A percentile compares a stretch with the other conserved stretches of the same genome.
phyloP scores from a whole-genome alignment of 2,888 invertebrate species.

The Epinotia bilunana region DNA sequence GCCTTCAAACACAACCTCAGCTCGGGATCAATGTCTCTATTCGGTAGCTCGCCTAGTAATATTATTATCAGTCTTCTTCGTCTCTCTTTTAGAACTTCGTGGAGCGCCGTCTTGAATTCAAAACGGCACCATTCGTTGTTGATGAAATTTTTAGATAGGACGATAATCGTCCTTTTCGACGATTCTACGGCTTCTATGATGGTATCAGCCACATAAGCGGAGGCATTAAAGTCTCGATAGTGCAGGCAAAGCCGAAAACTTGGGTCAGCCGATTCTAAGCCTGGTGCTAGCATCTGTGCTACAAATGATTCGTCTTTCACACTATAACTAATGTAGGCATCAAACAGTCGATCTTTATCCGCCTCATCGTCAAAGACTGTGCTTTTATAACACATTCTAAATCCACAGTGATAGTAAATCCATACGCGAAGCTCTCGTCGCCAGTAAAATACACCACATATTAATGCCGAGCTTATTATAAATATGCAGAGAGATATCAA shows the following conservation, averaged over 20 bases:
- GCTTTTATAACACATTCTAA: constrained; percentile 94
- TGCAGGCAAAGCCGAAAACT: constrained; percentile 95
- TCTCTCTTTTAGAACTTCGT: constrained; percentile 94
- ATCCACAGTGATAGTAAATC: constrained; percentile 93
- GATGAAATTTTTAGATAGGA: constrained; percentile 96
- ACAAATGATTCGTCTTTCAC: constrained; percentile 97
- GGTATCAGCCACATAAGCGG: constrained; percentile 95
- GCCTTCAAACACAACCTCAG: constrained; percentile 95
- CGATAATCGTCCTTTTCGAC: constrained; percentile 94
- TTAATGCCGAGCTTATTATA: constrained; percentile 89
- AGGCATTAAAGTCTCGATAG: constrained; percentile 95
- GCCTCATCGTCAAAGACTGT: constrained; percentile 91
- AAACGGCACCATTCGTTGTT: constrained; percentile 98
- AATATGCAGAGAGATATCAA: constrained; percentile 91
- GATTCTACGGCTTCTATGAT: constrained; percentile 96
- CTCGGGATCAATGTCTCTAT: constrained; percentile 95
- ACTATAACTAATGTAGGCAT: constrained; percentile 98
- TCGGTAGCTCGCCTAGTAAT: constrained; percentile 94
- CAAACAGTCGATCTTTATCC: constrained; percentile 94
- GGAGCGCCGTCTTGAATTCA: constrained; percentile 97
- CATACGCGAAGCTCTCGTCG: constrained; percentile 92
- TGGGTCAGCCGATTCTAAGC: constrained; percentile 92
- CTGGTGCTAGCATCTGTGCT: constrained; percentile 93
- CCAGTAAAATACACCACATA: constrained; percentile 92
- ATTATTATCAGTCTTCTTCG: constrained; percentile 95